These are phyloP conservation scores for Aproaerema taeniolella DNA, from an alignment of 2,888 invertebrate species.

Conservation along the genomic window DNA sequence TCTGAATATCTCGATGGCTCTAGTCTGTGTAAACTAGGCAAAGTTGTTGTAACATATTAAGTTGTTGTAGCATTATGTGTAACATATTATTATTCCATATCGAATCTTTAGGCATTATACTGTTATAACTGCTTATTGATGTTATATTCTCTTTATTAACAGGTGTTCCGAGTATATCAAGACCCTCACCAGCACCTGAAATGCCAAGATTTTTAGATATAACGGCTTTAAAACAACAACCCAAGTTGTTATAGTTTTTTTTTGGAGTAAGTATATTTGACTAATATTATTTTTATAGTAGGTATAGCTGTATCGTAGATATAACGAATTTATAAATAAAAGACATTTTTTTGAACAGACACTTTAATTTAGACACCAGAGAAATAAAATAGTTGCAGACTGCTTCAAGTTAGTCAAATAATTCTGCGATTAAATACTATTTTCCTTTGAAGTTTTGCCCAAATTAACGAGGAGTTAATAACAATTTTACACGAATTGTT, in stretches of 20 bases:
- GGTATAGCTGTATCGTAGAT: constrained; percentile 8
- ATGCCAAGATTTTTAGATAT: constrained; percentile 81
- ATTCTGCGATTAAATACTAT: too few species aligned
- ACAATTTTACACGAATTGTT: too few species aligned
- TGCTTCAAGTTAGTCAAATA: constrained; percentile 15
- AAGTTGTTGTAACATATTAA: too few species aligned
- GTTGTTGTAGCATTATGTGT: neutral
- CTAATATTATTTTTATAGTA: constrained; percentile 4
- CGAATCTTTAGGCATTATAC: too few species aligned
- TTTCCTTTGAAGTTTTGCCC: too few species aligned
- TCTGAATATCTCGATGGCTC: too few species aligned
- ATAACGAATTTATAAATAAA: constrained; percentile 30
- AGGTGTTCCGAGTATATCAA: constrained; percentile 34
- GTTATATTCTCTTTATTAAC: constrained; percentile 23
- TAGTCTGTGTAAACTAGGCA: too few species aligned
- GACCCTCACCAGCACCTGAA: constrained; percentile 32
- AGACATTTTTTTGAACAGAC: constrained; percentile 58
- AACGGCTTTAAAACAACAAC: constrained; percentile 82
- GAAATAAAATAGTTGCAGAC: constrained; percentile 59
- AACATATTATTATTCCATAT: neutral
- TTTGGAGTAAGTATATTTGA: constrained; percentile 15
- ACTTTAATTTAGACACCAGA: constrained; percentile 71
- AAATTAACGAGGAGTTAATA: too few species aligned
- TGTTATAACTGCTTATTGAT: neutral
- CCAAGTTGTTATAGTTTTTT: constrained; percentile 74